These are phyloP conservation scores for Epinephelus awoara DNA, from an alignment of 2,797 vertebrate species.

Conservation along the genomic window DNA sequence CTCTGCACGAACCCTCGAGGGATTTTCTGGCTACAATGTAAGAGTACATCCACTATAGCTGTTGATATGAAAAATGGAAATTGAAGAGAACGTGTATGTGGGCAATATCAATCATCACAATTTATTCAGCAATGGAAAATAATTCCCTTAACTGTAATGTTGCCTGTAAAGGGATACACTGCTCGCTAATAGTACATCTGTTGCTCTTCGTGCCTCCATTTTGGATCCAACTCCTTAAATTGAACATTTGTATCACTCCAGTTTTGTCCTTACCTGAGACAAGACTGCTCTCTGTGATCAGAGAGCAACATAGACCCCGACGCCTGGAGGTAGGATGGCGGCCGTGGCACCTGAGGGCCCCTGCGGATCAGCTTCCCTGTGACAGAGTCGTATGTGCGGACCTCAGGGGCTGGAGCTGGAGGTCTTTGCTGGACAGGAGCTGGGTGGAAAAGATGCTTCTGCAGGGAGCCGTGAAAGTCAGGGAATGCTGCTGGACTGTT, in stretches of 20 bases:
- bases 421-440: conserved; percentile 88
- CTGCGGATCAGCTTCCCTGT: conserved; percentile 97
- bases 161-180: not conserved
- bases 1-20: not conserved
- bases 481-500: conserved; percentile 90
- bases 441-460: conserved; percentile 88
- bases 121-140: not conserved
- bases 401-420: conserved; percentile 86
- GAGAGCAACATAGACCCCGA: conserved; percentile 81
- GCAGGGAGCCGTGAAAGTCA: conserved; percentile 84
- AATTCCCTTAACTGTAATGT: not conserved
- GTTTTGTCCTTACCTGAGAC: conserved; percentile 88
- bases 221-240: too few relatives aligned
- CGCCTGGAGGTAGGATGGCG: conserved; percentile 83
- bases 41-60: not conserved
- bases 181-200: too few relatives aligned
- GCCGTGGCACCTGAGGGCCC: conserved; percentile 80
- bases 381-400: conserved; percentile 92
- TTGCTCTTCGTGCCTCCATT: too few relatives aligned
- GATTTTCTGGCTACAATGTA: not conserved
- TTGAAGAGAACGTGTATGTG: too few relatives aligned
- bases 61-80: not conserved
- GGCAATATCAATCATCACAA: not conserved
- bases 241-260: not conserved
- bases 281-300: conserved; percentile 87